These are phyloP conservation scores for Mionectes olivaceus DNA, from an alignment of 2,797 vertebrate genomes.

Conservation along the genomic window DNA sequence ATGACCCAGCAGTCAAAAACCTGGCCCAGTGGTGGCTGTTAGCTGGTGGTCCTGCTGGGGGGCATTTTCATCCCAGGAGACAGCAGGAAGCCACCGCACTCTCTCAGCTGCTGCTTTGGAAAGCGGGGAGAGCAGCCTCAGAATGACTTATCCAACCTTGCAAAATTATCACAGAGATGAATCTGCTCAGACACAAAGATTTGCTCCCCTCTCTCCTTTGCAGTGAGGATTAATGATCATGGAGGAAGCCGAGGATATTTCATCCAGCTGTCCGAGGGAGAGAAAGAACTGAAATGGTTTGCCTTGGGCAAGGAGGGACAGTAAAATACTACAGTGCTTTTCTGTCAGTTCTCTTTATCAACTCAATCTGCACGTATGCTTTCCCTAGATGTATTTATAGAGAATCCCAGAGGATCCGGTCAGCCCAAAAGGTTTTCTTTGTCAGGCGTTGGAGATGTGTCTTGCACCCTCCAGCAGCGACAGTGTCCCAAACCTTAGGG, in stretches of 20 bases:
- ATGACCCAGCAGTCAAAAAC: neutral
- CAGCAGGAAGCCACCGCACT: neutral
- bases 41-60: neutral
- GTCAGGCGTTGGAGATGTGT: neutral
- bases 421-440: conserved; percentile 17
- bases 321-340: conserved; percentile 43
- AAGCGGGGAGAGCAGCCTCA: neutral
- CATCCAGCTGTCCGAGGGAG: neutral
- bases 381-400: conserved; percentile 41
- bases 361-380: neutral
- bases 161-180: neutral
- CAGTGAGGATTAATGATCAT: neutral
- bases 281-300: neutral
- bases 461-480: neutral
- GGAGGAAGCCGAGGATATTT: neutral
- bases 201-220: neutral
- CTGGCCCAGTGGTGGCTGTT: neutral
- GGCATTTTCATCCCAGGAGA: neutral
- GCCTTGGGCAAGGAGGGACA: conserved; percentile 32
- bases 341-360: conserved; percentile 42
- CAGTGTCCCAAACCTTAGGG: neutral
- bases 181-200: neutral
- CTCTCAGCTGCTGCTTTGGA: neutral
- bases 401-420: conserved; percentile 41
- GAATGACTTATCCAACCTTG: neutral